phyloP scores from a whole-genome alignment of 2,797 vertebrate genomes.

The Microcaecilia unicolor region DNA sequence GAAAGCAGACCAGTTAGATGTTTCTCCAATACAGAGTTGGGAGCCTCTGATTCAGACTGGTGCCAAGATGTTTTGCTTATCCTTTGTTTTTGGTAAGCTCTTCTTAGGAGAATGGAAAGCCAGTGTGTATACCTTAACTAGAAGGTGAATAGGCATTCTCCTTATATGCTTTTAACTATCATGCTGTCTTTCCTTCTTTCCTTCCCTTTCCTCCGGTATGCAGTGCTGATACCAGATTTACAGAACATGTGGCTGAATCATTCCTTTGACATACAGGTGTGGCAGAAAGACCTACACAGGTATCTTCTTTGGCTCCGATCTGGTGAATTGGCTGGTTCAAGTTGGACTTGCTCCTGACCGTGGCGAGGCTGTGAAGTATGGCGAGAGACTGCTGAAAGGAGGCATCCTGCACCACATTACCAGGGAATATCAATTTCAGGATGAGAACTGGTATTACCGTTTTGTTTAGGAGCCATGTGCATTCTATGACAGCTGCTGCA shows the following conservation, averaged over 20 bases:
- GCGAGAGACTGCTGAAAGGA: slow-evolving; percentile 72
- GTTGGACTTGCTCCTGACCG: slow-evolving; percentile 79
- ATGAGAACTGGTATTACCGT: slow-evolving; percentile 73
- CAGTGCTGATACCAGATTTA: slow-evolving; percentile 61
- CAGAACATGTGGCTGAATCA: slow-evolving; percentile 68
- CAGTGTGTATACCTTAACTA: slow-evolving; percentile 17
- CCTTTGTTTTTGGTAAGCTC: slow-evolving; percentile 7
- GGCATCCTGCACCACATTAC: slow-evolving; percentile 78
- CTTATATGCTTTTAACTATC: slow-evolving; percentile 44
- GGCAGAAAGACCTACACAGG: slow-evolving; percentile 63
- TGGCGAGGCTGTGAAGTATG: slow-evolving; percentile 78
- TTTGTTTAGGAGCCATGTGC: slow-evolving; percentile 47
- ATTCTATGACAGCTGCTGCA: slow-evolving; percentile 14
- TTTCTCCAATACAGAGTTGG: too few relatives aligned
- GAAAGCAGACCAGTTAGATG: too few relatives aligned
- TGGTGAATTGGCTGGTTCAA: slow-evolving; percentile 87
- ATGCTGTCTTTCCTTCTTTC: slow-evolving; percentile 46
- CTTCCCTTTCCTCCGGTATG: slow-evolving; percentile 31
- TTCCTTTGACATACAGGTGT: slow-evolving; percentile 85
- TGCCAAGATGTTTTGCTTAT: neutral
- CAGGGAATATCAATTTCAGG: slow-evolving; percentile 72
- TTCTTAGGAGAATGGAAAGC: slow-evolving; percentile 4
- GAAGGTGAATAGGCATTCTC: slow-evolving; percentile 23
- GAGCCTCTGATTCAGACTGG: too few relatives aligned
- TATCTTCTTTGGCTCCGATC: slow-evolving; percentile 85